Evolutionary conservation across 2,113 vertebrate species (phyloP), one percentile per base, ranked within the genome.

Genomic region (Dunckerocampus dactyliophorus): DNA sequence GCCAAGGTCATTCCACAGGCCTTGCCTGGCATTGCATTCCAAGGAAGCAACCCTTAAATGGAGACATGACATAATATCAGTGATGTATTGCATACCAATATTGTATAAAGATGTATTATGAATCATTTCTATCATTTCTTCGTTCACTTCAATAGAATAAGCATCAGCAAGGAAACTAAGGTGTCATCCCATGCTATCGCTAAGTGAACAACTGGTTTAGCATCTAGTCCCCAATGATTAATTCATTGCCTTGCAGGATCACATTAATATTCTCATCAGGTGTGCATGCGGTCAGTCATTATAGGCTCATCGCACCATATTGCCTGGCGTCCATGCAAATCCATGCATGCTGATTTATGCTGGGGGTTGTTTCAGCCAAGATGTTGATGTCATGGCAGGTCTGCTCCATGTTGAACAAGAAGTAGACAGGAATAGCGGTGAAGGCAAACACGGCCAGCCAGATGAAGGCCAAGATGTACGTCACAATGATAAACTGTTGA

Each of bases 311-410:
- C 90, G 4, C 87, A 98, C 97, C 95, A 0, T 94, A 99, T 92
- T 97, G 96, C 78, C 97, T 92, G 76, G 95, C 93, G 42, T 99
- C 96, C 2, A 95, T 94, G 83, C 97, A 99, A 67, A 99, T 89
- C 86, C 91, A 90, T 59, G 65, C 62, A 8, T 91, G 92, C 80
- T 90, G 89, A 83, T 81, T 91, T 59, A 91, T 84, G 84, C 93
- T 92, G 81, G 95, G 89, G 0, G 94, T 91, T n/a, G 93, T 94
- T 87, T 99, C 97, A 53, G 92, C 90, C 81, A 95, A 92, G 77
- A 92, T 83, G 79, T 91, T 95, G 76, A 99, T 92, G 74, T 90
- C 94, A 81, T 99, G 94, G 83, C 97, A 99, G 51, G 97, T 95
- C 64, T 92, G 93, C 87, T 93, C 94, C 77, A 95, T 97, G 86